A percentile compares a stretch with the other conserved stretches of the same genome.
phyloP scores from a whole-genome alignment of 2,797 vertebrate species.

The Ibycter americanus region DNA sequence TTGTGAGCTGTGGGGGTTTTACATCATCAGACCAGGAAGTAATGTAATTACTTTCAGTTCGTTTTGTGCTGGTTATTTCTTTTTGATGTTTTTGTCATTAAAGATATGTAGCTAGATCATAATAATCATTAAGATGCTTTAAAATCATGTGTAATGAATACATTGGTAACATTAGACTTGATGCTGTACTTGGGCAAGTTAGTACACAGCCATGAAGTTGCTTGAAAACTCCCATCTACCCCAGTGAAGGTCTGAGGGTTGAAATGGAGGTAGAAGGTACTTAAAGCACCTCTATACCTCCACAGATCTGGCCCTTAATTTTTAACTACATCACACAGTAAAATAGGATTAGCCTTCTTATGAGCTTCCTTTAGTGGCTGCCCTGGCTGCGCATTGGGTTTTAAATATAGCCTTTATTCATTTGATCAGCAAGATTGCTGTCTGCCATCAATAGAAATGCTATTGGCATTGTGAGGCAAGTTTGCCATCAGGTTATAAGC shows the following conservation, averaged over 20 bases:
- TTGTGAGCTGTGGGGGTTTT: background rate
- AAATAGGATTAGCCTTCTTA: background rate
- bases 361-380: background rate
- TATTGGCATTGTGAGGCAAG: conserved; percentile 4
- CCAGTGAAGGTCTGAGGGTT: background rate
- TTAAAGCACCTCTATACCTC: background rate
- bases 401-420: background rate
- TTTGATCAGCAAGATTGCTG: conserved; percentile 9
- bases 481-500: conserved; percentile 25
- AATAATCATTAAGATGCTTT: background rate
- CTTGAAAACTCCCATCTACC: background rate
- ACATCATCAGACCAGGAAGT: background rate
- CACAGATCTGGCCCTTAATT: background rate
- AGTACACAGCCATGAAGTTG: background rate
- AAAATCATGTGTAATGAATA: background rate
- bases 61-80: background rate
- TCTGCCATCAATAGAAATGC: conserved; percentile 40
- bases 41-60: background rate
- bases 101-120: background rate
- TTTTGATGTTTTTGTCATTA: background rate
- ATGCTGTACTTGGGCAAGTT: background rate
- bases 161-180: background rate
- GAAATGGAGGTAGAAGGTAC: background rate
- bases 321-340: background rate
- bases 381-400: background rate